phyloP scores from a whole-genome alignment of 2,113 vertebrate genomes.

The Cephalophus harveyi region DNA sequence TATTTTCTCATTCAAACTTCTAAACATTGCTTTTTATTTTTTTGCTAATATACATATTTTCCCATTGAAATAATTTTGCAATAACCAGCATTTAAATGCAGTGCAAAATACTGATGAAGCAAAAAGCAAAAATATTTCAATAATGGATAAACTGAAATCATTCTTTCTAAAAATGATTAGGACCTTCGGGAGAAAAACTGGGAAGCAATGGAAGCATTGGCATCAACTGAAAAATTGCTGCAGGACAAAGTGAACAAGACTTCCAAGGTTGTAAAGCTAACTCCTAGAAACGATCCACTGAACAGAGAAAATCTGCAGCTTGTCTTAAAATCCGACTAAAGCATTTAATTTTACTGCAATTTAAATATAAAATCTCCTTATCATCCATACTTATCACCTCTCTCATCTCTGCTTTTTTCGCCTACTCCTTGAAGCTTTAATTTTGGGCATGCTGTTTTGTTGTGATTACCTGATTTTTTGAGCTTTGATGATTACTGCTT shows the following conservation, averaged over 20 bases:
- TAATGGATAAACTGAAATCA: conserved; percentile 94
- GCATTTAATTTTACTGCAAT: conserved; percentile 82
- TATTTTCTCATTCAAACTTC: conserved; percentile 64
- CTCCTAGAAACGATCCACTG: conserved; percentile 84
- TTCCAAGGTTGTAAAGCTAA: conserved; percentile 96
- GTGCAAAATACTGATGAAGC: conserved; percentile 77
- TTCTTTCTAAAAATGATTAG: conserved; percentile 99
- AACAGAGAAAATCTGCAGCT: conserved; percentile 89
- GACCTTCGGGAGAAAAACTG: conserved; percentile 99
- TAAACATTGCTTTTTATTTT: conserved; percentile 74
- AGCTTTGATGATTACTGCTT: conserved; percentile 52
- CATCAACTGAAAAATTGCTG: conserved; percentile 99
- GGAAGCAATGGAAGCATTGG: conserved; percentile 99
- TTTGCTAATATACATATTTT: conserved; percentile 70
- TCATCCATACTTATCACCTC: conserved; percentile 72
- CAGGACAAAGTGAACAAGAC: conserved; percentile 99
- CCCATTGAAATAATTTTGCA: conserved; percentile 77
- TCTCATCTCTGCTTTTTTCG: conserved; percentile 76
- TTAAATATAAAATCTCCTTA: conserved; percentile 75
- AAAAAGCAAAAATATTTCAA: conserved; percentile 77
- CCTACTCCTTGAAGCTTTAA: conserved; percentile 61
- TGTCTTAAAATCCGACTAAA: conserved; percentile 77
- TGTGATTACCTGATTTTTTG: conserved; percentile 72
- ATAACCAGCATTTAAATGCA: conserved; percentile 83
- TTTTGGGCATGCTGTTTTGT: conserved; percentile 72